phyloP scores from a whole-genome alignment of 2,113 vertebrate genomes.

The Oriolus oriolus region DNA sequence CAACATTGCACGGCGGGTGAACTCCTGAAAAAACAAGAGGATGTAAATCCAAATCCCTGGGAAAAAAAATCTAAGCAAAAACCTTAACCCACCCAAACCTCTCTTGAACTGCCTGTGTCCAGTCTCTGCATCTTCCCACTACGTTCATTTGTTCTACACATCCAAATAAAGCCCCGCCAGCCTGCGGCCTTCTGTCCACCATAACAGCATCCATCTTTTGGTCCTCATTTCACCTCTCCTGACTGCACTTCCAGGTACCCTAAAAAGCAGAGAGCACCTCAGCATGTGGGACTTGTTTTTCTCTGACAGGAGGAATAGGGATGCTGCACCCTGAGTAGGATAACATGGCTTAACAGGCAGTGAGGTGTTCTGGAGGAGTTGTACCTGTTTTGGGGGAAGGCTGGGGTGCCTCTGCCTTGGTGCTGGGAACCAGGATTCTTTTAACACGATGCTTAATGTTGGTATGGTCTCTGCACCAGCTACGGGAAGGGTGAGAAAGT shows the following conservation, averaged over 20 bases:
- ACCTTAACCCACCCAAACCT: not conserved
- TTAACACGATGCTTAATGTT: not conserved
- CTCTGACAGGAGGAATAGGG: conserved; percentile 20
- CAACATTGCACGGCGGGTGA: conserved; percentile 93
- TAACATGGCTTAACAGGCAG: not conserved
- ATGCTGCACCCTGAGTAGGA: not conserved
- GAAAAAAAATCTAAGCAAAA: not conserved
- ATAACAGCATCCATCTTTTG: not conserved
- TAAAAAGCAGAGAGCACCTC: not conserved
- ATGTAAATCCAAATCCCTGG: not conserved
- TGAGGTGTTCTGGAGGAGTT: not conserved
- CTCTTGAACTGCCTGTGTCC: not conserved
- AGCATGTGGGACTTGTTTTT: not conserved
- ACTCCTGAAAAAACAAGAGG: conserved; percentile 10
- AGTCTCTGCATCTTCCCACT: not conserved
- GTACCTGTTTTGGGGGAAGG: not conserved
- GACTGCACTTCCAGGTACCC: conserved; percentile 45
- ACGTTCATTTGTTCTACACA: not conserved
- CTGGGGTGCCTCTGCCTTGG: not conserved
- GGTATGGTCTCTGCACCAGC: not conserved
- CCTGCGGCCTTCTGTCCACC: not conserved
- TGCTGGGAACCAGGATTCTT: not conserved
- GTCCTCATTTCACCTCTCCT: conserved; percentile 30
- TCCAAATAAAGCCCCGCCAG: conserved; percentile 4
- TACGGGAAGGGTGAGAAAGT: not conserved